Evolutionary conservation across 2,113 vertebrate genomes (phyloP).

Genomic region (Chaenocephalus aceratus): DNA sequence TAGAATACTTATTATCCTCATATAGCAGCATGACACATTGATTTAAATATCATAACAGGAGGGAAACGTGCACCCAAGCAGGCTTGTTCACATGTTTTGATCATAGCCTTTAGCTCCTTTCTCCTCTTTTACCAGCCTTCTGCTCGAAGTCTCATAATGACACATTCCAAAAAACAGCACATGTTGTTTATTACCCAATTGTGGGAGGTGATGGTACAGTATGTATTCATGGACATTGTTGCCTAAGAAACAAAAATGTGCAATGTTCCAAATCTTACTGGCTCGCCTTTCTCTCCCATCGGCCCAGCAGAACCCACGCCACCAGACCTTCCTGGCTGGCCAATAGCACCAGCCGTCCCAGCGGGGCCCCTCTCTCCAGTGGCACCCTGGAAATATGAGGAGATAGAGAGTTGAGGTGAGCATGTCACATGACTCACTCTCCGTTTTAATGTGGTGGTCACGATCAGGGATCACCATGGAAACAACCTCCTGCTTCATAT

Average conservation of each 20-base stretch:
- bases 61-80: conserved; percentile 2
- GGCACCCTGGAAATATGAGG: conserved; percentile 84
- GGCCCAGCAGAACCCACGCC: conserved; percentile 87
- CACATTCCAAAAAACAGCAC: conserved; percentile 34
- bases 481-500: conserved; percentile 63
- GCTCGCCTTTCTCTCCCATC: conserved; percentile 91
- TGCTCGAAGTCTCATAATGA: conserved; percentile 46
- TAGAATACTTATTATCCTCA: conserved; percentile 40
- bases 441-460: conserved; percentile 59
- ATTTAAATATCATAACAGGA: conserved; percentile 36
- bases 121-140: conserved; percentile 30
- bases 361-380: conserved; percentile 89
- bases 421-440: conserved; percentile 46
- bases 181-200: conserved; percentile 47
- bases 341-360: conserved; percentile 89
- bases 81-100: conserved; percentile 20
- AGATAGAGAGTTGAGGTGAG: conserved; percentile 45
- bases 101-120: conserved; percentile 9
- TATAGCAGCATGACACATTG: conserved; percentile 37
- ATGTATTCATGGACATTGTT: conserved; percentile 18
- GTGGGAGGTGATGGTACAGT: conserved; percentile 45
- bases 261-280: conserved; percentile 83
- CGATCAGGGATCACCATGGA: conserved; percentile 70
- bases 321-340: conserved; percentile 89
- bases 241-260: conserved; percentile 40